Evolutionary conservation across 1,140 invertebrate genomes (phyloP), one percentile per base, ranked within the genome.

Genomic region (Eumaeus atala): DNA sequence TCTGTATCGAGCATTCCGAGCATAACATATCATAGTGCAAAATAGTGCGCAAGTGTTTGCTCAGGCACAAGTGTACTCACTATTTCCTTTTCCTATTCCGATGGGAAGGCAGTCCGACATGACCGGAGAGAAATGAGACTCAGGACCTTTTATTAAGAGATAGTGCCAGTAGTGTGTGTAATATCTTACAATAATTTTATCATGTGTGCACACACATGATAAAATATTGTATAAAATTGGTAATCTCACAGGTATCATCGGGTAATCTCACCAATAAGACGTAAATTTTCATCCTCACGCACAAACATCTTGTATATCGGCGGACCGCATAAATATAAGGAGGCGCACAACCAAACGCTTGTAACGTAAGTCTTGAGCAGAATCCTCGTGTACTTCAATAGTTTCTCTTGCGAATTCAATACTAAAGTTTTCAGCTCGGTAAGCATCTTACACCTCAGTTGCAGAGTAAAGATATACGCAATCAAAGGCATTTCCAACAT

Each of bases 401-500:
- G 63, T 48, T 74, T 77, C 37, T 70, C 55, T 37, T 82, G 74
- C 33, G 77, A 72, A 16, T 67, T 56, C n/a, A 61, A 16, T 11
- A 84, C 74, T 50, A 83, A 38, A n/a, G 63, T 35, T 44, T 68
- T 78, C 52, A 86, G 64, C 50, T 83, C 72, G 1, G 48, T 54
- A 47, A 81, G 54, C 48, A 61, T 72, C 10, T 67, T 65, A 36
- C 51, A 6, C 12, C 35, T 47, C 17, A 42, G 10, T 12, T 70
- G 38, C 2, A 47, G 34, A 18, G 56, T 42, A 14, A 76, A 51
- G 56, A 75, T 56, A 12, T 69, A 50, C 40, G 66, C n/a, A 42
- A 84, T 68, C 14, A 86, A 64, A 9, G 81, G 79, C 61, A 86
- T 77, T 37, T 78, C 72, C 7, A 75, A 33, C 16, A 80, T 58